phyloP scores from a whole-genome alignment of 2,113 vertebrate species.

The Bufo gargarizans region DNA sequence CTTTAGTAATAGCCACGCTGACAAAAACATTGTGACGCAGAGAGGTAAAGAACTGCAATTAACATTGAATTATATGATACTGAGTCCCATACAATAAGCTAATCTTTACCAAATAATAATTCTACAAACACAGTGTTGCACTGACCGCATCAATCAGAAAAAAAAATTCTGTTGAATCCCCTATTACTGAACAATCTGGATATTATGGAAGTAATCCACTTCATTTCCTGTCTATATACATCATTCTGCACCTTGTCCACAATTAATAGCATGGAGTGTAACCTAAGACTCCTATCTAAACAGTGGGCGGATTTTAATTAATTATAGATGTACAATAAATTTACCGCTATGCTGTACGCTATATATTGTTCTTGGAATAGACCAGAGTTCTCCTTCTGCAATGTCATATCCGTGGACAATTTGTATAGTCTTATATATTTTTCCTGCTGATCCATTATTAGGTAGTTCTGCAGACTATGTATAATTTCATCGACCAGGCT shows the following conservation, averaged over 20 bases:
- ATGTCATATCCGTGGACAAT: neutral
- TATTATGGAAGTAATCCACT: neutral
- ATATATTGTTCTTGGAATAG: neutral
- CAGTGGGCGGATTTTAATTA: neutral
- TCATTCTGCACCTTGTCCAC: neutral
- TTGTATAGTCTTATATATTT: neutral
- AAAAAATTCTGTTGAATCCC: neutral
- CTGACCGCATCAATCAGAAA: neutral
- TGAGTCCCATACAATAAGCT: neutral
- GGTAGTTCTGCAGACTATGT: constrained; percentile 11
- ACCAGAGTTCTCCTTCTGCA: neutral
- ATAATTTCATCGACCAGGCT: constrained; percentile 2
- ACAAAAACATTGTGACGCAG: neutral
- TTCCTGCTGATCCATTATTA: neutral
- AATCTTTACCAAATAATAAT: neutral
- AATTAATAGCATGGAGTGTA: neutral
- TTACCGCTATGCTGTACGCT: neutral
- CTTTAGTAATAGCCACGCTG: neutral
- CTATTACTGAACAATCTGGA: neutral
- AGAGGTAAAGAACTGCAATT: neutral
- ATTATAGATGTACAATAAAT: neutral
- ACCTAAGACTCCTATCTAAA: neutral
- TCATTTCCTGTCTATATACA: constrained; percentile 17
- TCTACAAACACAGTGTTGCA: neutral
- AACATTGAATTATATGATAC: neutral